Evolutionary conservation across 1,140 invertebrate genomes (phyloP).

Genomic region (Pseudomyrmex cubaensis): DNA sequence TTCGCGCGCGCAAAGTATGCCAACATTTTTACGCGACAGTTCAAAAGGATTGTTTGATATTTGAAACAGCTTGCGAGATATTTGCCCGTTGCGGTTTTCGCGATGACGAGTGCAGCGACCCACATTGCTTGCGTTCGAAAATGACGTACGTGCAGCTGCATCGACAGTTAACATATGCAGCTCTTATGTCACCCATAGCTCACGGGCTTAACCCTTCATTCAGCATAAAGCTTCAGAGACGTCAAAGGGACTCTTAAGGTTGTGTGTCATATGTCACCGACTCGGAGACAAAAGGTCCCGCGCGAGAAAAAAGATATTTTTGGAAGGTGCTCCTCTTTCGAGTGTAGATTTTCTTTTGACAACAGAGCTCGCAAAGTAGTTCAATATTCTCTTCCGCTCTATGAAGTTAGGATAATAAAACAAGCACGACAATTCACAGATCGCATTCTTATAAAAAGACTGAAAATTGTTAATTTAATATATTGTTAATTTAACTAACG

Average conservation of each 20-base stretch:
- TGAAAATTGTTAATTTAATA: too few relatives aligned
- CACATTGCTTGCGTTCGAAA: not conserved
- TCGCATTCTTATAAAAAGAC: too few relatives aligned
- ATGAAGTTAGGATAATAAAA: too few relatives aligned
- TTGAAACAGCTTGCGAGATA: slow-evolving; percentile 1
- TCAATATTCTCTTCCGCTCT: too few relatives aligned
- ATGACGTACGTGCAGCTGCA: not conserved
- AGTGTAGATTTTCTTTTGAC: slow-evolving; percentile 8
- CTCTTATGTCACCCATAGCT: slow-evolving; percentile 40
- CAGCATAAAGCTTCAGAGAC: slow-evolving; percentile 42
- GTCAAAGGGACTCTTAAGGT: slow-evolving; percentile 52
- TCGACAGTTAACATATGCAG: slow-evolving; percentile 24
- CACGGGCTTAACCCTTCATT: slow-evolving; percentile 60
- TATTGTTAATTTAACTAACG: too few relatives aligned
- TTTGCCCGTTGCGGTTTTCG: not conserved
- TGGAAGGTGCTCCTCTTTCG: not conserved
- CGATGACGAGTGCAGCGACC: not conserved
- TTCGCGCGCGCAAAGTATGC: not conserved
- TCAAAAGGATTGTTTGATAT: not conserved
- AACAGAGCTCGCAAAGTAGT: not conserved
- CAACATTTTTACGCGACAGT: not conserved
- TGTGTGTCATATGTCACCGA: slow-evolving; percentile 68
- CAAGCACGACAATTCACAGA: too few relatives aligned
- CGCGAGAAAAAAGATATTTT: slow-evolving; percentile 45
- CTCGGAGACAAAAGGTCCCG: slow-evolving; percentile 59